Evolutionary conservation across 2,797 vertebrate genomes (phyloP).

Genomic region (Hippopotamyrus pictus): DNA sequence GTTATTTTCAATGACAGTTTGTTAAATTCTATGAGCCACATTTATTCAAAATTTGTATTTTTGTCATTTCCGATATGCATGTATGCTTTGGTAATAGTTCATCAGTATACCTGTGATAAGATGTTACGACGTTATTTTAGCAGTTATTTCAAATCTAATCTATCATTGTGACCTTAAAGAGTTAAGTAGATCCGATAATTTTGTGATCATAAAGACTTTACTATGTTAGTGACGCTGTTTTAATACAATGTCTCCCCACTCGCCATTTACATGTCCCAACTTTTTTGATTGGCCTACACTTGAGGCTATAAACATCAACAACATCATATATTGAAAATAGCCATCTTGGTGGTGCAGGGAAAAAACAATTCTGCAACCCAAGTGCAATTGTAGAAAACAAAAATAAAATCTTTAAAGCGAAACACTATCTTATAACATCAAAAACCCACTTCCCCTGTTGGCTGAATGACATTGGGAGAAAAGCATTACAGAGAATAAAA

Average conservation of each 20-base stretch:
- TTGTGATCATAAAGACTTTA: neutral
- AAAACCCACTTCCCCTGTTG: neutral
- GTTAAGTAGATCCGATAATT: neutral
- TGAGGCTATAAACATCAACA: neutral
- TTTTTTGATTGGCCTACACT: neutral
- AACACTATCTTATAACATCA: neutral
- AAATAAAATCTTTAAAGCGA: neutral
- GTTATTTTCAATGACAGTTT: neutral
- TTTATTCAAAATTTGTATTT: neutral
- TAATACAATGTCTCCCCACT: neutral
- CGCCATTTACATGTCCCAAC: neutral
- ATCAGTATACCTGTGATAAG: neutral
- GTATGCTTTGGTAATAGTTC: neutral
- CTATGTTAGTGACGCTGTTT: neutral
- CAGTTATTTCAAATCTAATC: neutral
- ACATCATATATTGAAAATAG: neutral
- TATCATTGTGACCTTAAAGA: neutral
- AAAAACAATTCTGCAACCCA: neutral
- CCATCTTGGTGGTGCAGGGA: neutral
- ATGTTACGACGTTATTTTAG: neutral
- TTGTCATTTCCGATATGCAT: neutral
- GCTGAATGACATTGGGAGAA: neutral
- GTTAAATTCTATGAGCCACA: neutral
- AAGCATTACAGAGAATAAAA: neutral
- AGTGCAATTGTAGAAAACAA: neutral